Percentiles rank a stretch among this genome's conserved stretches.
These are phyloP conservation scores for Iselma pallidipennis DNA, from an alignment of 2,888 invertebrate genomes.

Conservation along the genomic window DNA sequence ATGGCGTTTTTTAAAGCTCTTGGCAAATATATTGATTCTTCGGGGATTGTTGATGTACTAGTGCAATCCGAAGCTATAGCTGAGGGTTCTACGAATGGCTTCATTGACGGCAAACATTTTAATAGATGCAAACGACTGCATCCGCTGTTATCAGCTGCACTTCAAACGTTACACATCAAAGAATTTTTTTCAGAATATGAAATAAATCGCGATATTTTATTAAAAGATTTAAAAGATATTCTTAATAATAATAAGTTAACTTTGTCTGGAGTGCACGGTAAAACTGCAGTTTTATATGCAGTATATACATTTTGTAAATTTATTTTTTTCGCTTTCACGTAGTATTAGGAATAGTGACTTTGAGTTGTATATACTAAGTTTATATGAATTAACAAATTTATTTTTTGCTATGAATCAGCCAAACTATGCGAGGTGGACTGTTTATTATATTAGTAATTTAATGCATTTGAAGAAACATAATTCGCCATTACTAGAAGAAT, in stretches of 20 bases:
- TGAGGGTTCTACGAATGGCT: not conserved
- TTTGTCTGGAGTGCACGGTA: not conserved
- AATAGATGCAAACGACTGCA: not conserved
- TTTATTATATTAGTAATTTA: conserved; percentile 16
- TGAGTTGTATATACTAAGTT: too few species aligned
- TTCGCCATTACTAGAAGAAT: not conserved
- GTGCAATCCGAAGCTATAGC: not conserved
- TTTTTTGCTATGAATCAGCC: conserved; percentile 7
- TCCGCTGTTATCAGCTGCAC: not conserved
- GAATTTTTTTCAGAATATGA: not conserved
- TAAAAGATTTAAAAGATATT: too few species aligned
- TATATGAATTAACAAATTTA: too few species aligned
- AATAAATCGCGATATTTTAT: too few species aligned
- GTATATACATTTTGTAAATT: not conserved
- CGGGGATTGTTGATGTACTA: not conserved
- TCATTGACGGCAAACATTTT: not conserved
- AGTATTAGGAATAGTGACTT: not conserved
- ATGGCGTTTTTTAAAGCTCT: conserved; percentile 4
- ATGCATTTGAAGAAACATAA: not conserved
- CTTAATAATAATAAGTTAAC: too few species aligned
- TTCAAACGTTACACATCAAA: not conserved
- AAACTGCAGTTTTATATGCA: not conserved
- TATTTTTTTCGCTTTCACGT: not conserved
- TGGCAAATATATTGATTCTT: not conserved
- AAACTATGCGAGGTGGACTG: conserved; percentile 11